These are phyloP conservation scores for Phoeniculus purpureus DNA, from an alignment of 2,797 vertebrate genomes.

Conservation along the genomic window DNA sequence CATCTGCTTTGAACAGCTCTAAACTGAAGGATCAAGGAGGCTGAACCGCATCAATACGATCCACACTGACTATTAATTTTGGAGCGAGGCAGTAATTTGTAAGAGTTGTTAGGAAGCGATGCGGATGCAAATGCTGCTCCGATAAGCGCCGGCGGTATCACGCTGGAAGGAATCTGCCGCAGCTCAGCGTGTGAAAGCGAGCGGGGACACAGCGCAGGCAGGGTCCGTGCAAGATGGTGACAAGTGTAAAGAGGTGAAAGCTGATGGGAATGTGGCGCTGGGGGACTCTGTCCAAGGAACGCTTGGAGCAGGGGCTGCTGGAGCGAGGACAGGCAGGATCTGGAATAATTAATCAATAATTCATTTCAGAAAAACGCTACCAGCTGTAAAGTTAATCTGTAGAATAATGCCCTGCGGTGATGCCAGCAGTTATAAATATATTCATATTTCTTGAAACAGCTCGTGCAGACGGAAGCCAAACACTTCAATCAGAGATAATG, in stretches of 20 bases:
- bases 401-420: slow-evolving; percentile 22
- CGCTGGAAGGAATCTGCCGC: not conserved
- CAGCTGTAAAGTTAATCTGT: slow-evolving; percentile 52
- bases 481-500: not conserved
- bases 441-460: slow-evolving; percentile 6
- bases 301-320: not conserved
- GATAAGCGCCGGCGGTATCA: not conserved
- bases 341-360: slow-evolving; percentile 73
- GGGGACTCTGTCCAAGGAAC: slow-evolving; percentile 30
- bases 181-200: not conserved
- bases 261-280: not conserved
- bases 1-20: slow-evolving; percentile 50
- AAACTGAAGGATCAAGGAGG: slow-evolving; percentile 7
- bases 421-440: slow-evolving; percentile 24
- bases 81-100: slow-evolving; percentile 35
- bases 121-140: slow-evolving; percentile 46
- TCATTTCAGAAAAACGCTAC: slow-evolving; percentile 56
- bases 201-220: not conserved
- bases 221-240: slow-evolving; percentile 9
- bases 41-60: slow-evolving; percentile 18
- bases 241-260: slow-evolving; percentile 52
- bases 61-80: slow-evolving; percentile 30
- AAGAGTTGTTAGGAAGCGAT: slow-evolving; percentile 31
- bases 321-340: slow-evolving; percentile 34
- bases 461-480: not conserved